Conservation (phyloP, 2,888 invertebrate species). For the Coremacera marginata region DNA sequence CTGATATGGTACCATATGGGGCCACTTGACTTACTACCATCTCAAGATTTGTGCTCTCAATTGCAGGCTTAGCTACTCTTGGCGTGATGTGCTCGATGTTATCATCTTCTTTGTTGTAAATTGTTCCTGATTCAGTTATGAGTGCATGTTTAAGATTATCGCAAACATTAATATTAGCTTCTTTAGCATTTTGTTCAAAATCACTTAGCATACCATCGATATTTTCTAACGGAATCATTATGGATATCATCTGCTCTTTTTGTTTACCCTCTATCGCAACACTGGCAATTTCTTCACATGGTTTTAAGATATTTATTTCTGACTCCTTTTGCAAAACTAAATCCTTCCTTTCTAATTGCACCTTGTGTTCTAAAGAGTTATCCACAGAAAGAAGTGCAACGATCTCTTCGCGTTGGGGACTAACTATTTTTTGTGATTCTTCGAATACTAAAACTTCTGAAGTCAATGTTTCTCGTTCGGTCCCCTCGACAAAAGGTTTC, state of each 20-base stretch:
- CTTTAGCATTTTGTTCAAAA: not conserved
- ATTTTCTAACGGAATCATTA: slow-evolving; percentile 54
- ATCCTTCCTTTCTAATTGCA: slow-evolving; percentile 49
- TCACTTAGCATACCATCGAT: slow-evolving; percentile 42
- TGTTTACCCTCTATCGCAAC: slow-evolving; percentile 55
- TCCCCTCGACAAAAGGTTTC: slow-evolving; percentile 50
- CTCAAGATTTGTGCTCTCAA: slow-evolving; percentile 43
- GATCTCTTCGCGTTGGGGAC: not conserved
- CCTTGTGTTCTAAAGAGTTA: slow-evolving; percentile 44
- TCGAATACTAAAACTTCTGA: slow-evolving; percentile 51
- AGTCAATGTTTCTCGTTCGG: slow-evolving; percentile 49
- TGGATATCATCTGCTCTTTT: slow-evolving; percentile 54
- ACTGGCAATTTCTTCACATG: slow-evolving; percentile 49
- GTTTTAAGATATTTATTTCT: slow-evolving; percentile 19
- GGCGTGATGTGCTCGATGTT: not conserved
- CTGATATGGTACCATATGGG: slow-evolving; percentile 49
- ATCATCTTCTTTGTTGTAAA: slow-evolving; percentile 41
- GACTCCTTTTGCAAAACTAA: slow-evolving; percentile 54
- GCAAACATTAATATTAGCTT: slow-evolving; percentile 7
- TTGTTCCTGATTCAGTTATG: slow-evolving; percentile 29
- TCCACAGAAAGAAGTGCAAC: slow-evolving; percentile 39
- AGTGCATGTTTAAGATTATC: slow-evolving; percentile 39
- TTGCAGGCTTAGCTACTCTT: slow-evolving; percentile 40
- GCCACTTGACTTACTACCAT: slow-evolving; percentile 52
- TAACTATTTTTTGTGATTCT: slow-evolving; percentile 41